Base-by-base conservation (phyloP, 2,797 vertebrate genomes). In the Acipenser ruthenus region DNA sequence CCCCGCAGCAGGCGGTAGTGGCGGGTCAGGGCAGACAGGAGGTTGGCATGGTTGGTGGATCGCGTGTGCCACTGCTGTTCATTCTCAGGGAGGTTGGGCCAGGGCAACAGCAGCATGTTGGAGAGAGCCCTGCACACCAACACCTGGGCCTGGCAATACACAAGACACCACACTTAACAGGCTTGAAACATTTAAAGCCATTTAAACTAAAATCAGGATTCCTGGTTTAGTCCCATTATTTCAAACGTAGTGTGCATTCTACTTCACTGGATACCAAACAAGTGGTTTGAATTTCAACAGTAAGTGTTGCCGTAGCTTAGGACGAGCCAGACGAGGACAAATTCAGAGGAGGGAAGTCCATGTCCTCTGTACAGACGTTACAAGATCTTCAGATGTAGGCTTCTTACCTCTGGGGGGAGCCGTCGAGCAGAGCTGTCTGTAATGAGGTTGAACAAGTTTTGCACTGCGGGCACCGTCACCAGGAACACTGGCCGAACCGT, bases 11-110 rank as follows among this genome's bases (percentile, higher is more conserved):
- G 84, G 4, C 93, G 89, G 75, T 97, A 99, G 37, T 98, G 89
- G 52, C 90, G 84, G 0, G 95, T 95, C 63, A 99, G 93, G 0
- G 94, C 90, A 0, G 91, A 88, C 77, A 99, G 75, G 0, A 99
- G 88, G 82, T 85, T 96, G 81, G 81, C 77, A 0, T 99, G 95
- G 86, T 89, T 98, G 82, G 88, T 83, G 67, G 97, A 99, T 67
- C 97, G 95, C 6, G 91, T 89, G 0, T 87, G 91, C 96, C 96
- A 99, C 76, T 99, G 94, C 84, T 99, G 97, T 63, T 99, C 97
- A 0, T 73, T 89, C 82, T 99, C 97, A 0, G 94, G 90, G 50
- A 96, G 86, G 66, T 94, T 96, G 59, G 95, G 95, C 95, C 96
- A 99, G 0, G 95, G 95, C 55, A 99, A 88, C 68, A 99, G 74